Percentiles rank a stretch among this genome's conserved stretches.
Conservation (phyloP, 2,113 vertebrate genomes). For the Coptodon rendalli region DNA sequence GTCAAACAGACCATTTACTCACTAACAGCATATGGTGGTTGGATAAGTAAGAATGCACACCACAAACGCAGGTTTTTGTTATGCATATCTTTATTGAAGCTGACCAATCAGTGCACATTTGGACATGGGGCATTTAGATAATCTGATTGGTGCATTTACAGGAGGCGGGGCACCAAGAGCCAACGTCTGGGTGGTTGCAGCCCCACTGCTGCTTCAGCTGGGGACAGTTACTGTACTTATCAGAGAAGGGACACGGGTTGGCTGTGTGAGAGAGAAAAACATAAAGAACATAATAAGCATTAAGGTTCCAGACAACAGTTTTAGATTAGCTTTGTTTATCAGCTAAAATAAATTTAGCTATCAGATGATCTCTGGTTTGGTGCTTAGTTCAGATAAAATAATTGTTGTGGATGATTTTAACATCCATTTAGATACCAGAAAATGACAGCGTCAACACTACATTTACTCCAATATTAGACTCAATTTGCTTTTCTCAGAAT, state of each 20-base stretch:
- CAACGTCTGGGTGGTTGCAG: not conserved
- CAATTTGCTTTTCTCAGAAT: not conserved
- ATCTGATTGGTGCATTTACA: slow-evolving; percentile 47
- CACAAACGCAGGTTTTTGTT: not conserved
- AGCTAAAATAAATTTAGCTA: not conserved
- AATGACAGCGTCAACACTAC: not conserved
- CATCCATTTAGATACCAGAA: not conserved
- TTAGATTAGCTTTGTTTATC: not conserved
- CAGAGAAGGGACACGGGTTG: slow-evolving; percentile 37
- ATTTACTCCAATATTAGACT: not conserved
- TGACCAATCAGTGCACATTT: not conserved
- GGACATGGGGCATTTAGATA: not conserved
- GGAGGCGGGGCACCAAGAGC: slow-evolving; percentile 35
- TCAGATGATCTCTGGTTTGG: not conserved
- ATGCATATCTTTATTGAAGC: not conserved
- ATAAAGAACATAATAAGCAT: not conserved
- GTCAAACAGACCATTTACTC: not conserved
- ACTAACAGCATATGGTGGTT: not conserved
- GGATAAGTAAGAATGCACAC: not conserved
- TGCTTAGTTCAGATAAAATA: not conserved
- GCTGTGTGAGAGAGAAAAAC: not conserved
- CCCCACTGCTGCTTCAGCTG: not conserved
- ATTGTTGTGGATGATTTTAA: not conserved
- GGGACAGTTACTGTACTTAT: slow-evolving; percentile 38
- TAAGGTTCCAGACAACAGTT: not conserved